A percentile compares a stretch with the other conserved stretches of the same genome.
Conservation (phyloP, 2,888 invertebrate genomes). For the Drosophila anceps region DNA sequence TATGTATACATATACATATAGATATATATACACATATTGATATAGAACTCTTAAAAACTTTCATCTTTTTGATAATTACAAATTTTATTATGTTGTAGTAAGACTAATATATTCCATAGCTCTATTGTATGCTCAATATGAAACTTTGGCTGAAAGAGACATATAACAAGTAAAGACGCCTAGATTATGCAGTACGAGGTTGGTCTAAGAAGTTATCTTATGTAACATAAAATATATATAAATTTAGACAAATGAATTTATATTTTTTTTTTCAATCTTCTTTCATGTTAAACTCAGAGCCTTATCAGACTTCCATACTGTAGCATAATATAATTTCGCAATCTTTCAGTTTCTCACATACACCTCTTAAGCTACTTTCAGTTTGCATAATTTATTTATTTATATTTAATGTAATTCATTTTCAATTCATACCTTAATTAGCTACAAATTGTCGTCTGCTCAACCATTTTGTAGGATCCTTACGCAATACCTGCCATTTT, state of each 20-base stretch:
- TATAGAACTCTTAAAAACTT: neutral
- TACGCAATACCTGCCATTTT: slow-evolving; percentile 13
- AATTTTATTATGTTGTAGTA: neutral
- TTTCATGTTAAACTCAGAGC: too few species aligned
- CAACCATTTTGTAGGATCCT: slow-evolving; percentile 7
- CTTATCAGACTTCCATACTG: too few species aligned
- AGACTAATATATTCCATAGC: neutral
- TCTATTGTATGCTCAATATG: too few species aligned
- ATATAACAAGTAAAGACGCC: too few species aligned
- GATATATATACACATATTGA: neutral
- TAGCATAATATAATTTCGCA: neutral
- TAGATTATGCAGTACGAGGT: too few species aligned
- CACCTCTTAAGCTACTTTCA: neutral
- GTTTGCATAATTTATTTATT: neutral
- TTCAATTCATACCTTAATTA: neutral
- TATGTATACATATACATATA: too few species aligned
- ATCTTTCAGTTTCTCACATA: neutral
- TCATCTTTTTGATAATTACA: neutral
- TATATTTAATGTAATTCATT: neutral
- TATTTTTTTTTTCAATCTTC: neutral
- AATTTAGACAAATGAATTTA: neutral
- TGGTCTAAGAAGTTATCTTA: neutral
- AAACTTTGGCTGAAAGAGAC: too few species aligned
- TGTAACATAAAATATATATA: neutral
- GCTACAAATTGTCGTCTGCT: neutral